Evolutionary conservation across 2,797 vertebrate genomes (phyloP), one percentile per base, ranked within the genome.

Genomic region (Danio choprae): DNA sequence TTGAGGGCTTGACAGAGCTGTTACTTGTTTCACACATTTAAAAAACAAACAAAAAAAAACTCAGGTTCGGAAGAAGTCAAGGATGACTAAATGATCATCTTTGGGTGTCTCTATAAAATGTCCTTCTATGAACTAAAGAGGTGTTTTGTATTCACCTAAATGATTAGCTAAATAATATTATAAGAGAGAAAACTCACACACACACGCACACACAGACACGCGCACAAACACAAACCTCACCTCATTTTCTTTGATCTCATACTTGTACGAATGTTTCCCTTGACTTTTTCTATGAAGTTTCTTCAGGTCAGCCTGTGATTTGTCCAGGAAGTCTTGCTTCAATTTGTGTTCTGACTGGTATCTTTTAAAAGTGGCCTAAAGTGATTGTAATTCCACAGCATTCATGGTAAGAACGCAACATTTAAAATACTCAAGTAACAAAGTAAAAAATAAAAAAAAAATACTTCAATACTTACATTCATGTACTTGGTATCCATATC

Each of bases 401-500:
- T 41, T 2, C 48, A 70, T 29, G 4, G 67, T 18, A 7, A 18
- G 20, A n/a, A n/a, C 12, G 40, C n/a, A 10, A 40, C 40, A n/a
- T 22, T 4, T 29, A 53, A 62, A 40, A 29, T 29, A 29, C 29
- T 29, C 3, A 29, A 29, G 29, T 29, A 29, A 29, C 29, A 29
- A 29, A 29, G 29, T 29, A 29, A 29, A 29, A 29, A 29, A 29
- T 29, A n/a, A n/a, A n/a, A n/a, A 13, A 40, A 8, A 29, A 13
- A 18, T 6, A 63, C 62, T 36, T 51, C 29, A 15, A 1, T 82
- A 94, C 96, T 96, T 88, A 99, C 98, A 16, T 91, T 98, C 97
- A 99, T 99, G 40, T 98, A 99, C 86, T 99, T 99, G 36, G 98
- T 94, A 81, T 99, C 98, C 89, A 97, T 94, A 22, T 99, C 98